A percentile compares a stretch with the other conserved stretches of the same genome.
These are phyloP conservation scores for Meteorus sp. DNA, from an alignment of 1,140 invertebrate species.

Conservation along the genomic window DNA sequence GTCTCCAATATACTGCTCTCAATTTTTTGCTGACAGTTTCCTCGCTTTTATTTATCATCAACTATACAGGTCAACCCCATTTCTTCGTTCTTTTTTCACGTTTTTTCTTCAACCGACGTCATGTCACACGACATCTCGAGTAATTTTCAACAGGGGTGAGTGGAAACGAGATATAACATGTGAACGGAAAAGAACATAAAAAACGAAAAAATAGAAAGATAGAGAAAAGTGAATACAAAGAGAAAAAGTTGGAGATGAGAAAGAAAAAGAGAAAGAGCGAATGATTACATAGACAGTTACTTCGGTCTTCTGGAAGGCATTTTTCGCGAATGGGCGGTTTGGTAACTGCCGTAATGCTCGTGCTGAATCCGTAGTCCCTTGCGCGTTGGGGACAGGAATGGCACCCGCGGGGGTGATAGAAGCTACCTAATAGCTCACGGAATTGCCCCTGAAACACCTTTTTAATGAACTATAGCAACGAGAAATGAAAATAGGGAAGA, in stretches of 20 bases:
- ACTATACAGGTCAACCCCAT: too few species aligned
- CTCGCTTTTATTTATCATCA: too few species aligned
- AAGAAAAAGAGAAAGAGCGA: constrained; percentile 34
- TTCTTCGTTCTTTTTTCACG: constrained; percentile 25
- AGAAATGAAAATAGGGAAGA: constrained; percentile 66
- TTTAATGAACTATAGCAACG: constrained; percentile 72
- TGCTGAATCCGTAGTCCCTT: constrained; percentile 48
- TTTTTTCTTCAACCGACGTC: constrained; percentile 28
- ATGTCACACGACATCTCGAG: constrained; percentile 2
- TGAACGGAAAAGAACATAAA: too few species aligned
- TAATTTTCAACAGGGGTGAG: constrained; percentile 14
- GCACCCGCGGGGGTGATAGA: constrained; percentile 67
- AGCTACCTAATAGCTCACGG: constrained; percentile 68
- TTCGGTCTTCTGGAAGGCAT: constrained; percentile 22
- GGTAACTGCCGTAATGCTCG: constrained; percentile 49
- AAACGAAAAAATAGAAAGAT: constrained; percentile 36
- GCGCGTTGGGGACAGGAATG: constrained; percentile 50
- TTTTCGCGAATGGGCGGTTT: constrained; percentile 38
- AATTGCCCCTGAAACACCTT: constrained; percentile 71
- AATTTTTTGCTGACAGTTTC: too few species aligned
- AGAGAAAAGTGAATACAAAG: constrained; percentile 28
- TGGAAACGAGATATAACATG: too few species aligned
- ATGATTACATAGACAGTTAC: constrained; percentile 25
- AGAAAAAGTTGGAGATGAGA: constrained; percentile 28
- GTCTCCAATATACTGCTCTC: too few species aligned